Evolutionary conservation across 2,113 vertebrate genomes (phyloP), one percentile per base, ranked within the genome.

Genomic region (Fulica atra): DNA sequence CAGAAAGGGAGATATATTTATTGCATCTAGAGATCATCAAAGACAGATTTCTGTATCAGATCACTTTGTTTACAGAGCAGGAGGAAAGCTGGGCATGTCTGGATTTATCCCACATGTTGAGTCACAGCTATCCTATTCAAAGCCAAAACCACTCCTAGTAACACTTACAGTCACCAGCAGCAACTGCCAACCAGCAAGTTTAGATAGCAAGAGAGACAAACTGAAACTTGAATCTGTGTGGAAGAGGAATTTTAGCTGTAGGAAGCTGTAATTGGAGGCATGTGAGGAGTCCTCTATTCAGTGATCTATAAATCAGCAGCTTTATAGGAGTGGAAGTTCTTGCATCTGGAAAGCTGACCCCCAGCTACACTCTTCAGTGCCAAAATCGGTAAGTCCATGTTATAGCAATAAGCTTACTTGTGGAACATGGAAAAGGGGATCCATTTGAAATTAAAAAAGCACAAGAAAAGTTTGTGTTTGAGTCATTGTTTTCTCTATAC

Each of bases 61-160:
- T 69, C 72, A 78, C 72, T 74, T 57, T 89, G 80, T 94, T 94
- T 96, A 93, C 53, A 93, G 69, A 84, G 46, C 87, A 81, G 38
- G 54, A 89, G 89, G 54, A 78, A 95, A 91, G 59, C 80, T 71
- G 83, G 91, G 95, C 91, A 92, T 83, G 89, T 84, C 92, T 94
- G 85, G 88, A 95, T 96, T 95, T 96, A 95, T 91, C 87, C 88
- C 53, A 74, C 44, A 15, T 14, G 76, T 86, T 97, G 95, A 97
- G 76, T 97, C 95, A 96, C 57, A 82, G 28, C 53, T 86, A 48
- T 38, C 61, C 53, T 66, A 16, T n/a, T 81, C 36, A 40, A 84
- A 96, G 93, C 80, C 92, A 95, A 94, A 96, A 88, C 92, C 91
- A 95, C 95, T 93, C 93, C 95, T 93, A 91, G 69, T 86, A 96